Conservation (phyloP, 1,140 invertebrate species). For the Cherax quadricarinatus region DNA sequence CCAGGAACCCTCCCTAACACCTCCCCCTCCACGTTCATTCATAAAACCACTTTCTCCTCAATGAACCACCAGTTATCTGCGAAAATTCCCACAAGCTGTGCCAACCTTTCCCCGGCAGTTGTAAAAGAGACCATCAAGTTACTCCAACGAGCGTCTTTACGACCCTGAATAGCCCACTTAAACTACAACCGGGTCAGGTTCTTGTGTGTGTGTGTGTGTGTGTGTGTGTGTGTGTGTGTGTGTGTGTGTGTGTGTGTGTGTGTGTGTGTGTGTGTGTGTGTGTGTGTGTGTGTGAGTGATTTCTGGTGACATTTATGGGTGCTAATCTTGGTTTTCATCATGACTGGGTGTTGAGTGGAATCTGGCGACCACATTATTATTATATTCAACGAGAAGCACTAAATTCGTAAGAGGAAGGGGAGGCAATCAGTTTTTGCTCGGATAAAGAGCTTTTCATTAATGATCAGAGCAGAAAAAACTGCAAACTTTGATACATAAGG, state of each 20-base stretch:
- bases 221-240: neutral
- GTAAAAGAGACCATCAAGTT: conserved; percentile 67
- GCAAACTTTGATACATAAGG: no score
- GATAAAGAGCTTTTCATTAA: no score
- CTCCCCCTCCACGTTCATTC: conserved; percentile 55
- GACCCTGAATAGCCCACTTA: conserved; percentile 66
- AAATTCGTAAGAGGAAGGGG: no score
- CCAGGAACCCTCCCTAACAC: neutral
- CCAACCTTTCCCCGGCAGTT: conserved; percentile 58
- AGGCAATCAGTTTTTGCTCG: no score
- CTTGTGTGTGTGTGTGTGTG: neutral
- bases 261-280: neutral
- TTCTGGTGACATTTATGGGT: neutral
- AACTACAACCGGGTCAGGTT: conserved; percentile 46
- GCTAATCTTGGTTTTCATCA: neutral
- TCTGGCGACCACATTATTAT: no score
- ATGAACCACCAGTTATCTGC: conserved; percentile 46
- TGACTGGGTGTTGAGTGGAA: no score
- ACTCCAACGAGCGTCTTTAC: conserved; percentile 67
- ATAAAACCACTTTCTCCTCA: conserved; percentile 56
- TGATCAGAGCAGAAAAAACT: no score
- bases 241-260: conserved; percentile 31
- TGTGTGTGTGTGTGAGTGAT: neutral
- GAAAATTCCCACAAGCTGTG: conserved; percentile 53
- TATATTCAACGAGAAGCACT: no score